Evolutionary conservation across 2,888 invertebrate genomes (phyloP).

Genomic region (Therioaphis trifolii): DNA sequence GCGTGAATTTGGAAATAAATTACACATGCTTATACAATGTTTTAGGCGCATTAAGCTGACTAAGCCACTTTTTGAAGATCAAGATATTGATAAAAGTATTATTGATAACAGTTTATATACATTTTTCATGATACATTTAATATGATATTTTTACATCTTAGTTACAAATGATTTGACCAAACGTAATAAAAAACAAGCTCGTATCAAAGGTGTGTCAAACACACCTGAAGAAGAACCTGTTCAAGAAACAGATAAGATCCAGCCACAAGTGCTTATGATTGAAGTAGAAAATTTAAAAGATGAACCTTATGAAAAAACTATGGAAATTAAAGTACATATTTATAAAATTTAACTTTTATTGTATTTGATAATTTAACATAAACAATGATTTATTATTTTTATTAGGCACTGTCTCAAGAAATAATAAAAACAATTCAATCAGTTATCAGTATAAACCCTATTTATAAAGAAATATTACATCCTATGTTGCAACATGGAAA

Average conservation of each 20-base stretch:
- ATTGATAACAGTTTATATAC: slow-evolving; percentile 39
- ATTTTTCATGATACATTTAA: too few relatives aligned
- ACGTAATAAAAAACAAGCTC: slow-evolving; percentile 46
- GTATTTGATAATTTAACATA: not conserved
- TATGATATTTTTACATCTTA: too few relatives aligned
- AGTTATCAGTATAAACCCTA: slow-evolving; percentile 95
- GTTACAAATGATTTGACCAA: slow-evolving; percentile 51
- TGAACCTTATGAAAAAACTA: slow-evolving; percentile 88
- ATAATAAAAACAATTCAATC: slow-evolving; percentile 97
- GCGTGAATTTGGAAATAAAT: slow-evolving; percentile 91
- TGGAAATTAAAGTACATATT: slow-evolving; percentile 87
- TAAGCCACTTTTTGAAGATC: slow-evolving; percentile 81
- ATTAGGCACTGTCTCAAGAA: slow-evolving; percentile 91
- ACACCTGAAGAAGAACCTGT: slow-evolving; percentile 67
- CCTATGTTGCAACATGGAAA: slow-evolving; percentile 94
- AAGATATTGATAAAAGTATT: slow-evolving; percentile 74
- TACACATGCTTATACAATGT: slow-evolving; percentile 93
- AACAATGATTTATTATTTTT: not conserved
- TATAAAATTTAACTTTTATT: too few relatives aligned
- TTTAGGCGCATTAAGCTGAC: slow-evolving; percentile 88
- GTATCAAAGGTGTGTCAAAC: slow-evolving; percentile 13
- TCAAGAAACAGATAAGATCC: slow-evolving; percentile 64
- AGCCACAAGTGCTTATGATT: slow-evolving; percentile 81
- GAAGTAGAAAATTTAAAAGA: slow-evolving; percentile 93
- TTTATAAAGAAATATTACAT: slow-evolving; percentile 97